These are phyloP conservation scores for Amphibalanus amphitrite DNA, from an alignment of 1,140 invertebrate genomes.

Conservation along the genomic window DNA sequence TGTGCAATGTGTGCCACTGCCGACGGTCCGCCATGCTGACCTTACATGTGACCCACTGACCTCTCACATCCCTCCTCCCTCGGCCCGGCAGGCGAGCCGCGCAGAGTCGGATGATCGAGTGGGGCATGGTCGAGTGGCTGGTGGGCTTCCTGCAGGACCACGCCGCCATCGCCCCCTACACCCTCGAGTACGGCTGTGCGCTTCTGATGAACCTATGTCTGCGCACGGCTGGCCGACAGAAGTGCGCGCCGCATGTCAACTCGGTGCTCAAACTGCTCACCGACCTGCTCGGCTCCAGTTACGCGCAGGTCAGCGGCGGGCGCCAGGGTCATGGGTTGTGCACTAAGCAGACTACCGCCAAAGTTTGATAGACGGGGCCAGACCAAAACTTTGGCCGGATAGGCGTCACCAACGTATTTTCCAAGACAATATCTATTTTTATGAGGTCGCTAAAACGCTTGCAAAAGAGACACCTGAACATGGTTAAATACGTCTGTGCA, in stretches of 20 bases:
- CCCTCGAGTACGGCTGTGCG: slow-evolving; percentile 42
- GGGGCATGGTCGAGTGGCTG: slow-evolving; percentile 42
- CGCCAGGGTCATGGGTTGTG: no score
- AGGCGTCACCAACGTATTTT: no score
- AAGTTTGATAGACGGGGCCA: no score
- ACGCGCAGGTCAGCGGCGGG: slow-evolving; percentile 24
- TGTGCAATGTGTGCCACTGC: no score
- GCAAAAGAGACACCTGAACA: no score
- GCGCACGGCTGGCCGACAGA: slow-evolving; percentile 30
- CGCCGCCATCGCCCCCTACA: slow-evolving; percentile 34
- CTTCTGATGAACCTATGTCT: slow-evolving; percentile 49
- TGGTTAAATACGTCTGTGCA: no score
- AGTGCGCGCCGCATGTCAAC: slow-evolving; percentile 20
- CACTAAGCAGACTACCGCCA: no score
- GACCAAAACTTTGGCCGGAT: no score
- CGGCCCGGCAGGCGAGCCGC: slow-evolving; percentile 32
- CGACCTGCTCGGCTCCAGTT: slow-evolving; percentile 29
- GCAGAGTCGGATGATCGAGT: slow-evolving; percentile 41
- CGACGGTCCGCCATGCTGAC: no score
- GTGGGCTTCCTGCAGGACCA: slow-evolving; percentile 33
- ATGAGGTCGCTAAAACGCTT: no score
- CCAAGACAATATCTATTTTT: no score
- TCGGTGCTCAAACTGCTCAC: slow-evolving; percentile 27
- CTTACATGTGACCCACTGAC: not conserved
- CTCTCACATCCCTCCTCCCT: slow-evolving; percentile 6